Conservation (phyloP, 2,113 vertebrate genomes). For the Acrocephalus arundinaceus region DNA sequence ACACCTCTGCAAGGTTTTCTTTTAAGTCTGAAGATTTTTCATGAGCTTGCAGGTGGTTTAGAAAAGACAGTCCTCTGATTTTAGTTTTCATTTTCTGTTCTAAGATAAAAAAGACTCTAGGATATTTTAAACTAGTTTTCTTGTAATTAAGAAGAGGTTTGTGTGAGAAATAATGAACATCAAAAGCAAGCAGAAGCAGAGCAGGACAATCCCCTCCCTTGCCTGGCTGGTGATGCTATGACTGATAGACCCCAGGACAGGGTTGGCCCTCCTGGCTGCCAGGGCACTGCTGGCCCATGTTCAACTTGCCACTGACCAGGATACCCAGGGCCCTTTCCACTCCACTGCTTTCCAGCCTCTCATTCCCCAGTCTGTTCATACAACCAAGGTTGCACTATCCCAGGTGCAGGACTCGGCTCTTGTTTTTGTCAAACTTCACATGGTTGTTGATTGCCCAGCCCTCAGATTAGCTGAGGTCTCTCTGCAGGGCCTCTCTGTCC, state of each 20-base stretch:
- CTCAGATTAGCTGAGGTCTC: not conserved
- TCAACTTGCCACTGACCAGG: fast-evolving
- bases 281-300: not conserved
- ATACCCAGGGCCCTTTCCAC: not conserved
- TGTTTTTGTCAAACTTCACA: not conserved
- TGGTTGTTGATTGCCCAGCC: fast-evolving
- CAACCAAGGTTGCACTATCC: not conserved
- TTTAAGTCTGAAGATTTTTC: slow-evolving; percentile 57
- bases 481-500: too few relatives aligned
- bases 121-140: slow-evolving; percentile 30
- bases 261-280: not conserved
- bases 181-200: slow-evolving; percentile 44
- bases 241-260: not conserved
- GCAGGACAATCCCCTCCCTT: not conserved
- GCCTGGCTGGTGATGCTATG: fast-evolving
- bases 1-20: slow-evolving; percentile 18
- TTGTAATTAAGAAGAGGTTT: not conserved
- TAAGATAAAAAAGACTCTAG: slow-evolving; percentile 65
- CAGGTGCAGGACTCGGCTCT: not conserved
- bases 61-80: slow-evolving; percentile 49
- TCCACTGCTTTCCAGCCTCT: not conserved
- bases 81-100: slow-evolving; percentile 60
- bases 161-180: slow-evolving; percentile 48
- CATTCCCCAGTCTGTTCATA: fast-evolving
- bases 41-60: slow-evolving; percentile 54